A percentile compares a stretch with the other conserved stretches of the same genome.
phyloP scores from a whole-genome alignment of 2,888 invertebrate genomes.

The Pollenia griseotomentosa region DNA sequence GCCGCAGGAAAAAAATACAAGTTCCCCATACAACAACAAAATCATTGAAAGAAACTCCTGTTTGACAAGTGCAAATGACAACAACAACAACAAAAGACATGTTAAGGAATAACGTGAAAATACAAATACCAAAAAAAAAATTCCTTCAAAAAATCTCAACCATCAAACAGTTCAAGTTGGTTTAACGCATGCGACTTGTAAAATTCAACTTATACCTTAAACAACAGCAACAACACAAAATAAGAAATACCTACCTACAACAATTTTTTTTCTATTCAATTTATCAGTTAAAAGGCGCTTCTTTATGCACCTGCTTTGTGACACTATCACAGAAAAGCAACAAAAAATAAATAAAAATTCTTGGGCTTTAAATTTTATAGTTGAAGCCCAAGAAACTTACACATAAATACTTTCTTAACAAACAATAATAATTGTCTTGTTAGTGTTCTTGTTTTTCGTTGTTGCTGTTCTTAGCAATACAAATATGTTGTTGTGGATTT shows the following conservation, averaged over 20 bases:
- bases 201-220: conserved; percentile 25
- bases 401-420: conserved; percentile 1
- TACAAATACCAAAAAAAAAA: conserved; percentile 2
- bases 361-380: conserved; percentile 19
- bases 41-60: neutral
- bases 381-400: neutral
- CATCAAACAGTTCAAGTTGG: conserved; percentile 34
- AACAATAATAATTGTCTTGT: conserved; percentile 59
- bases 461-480: neutral
- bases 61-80: conserved; percentile 49
- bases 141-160: conserved; percentile 23
- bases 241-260: neutral
- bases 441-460: conserved; percentile 29
- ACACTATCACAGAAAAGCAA: neutral
- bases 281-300: conserved; percentile 40
- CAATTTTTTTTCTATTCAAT: conserved; percentile 19
- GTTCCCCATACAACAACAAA: conserved; percentile 22
- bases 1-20: neutral
- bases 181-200: conserved; percentile 65
- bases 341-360: conserved; percentile 32
- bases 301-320: conserved; percentile 65
- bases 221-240: conserved; percentile 24
- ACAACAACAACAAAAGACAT: conserved; percentile 2
- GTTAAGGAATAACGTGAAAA: conserved; percentile 29
- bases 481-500: conserved; percentile 38